Conservation (phyloP, 2,113 vertebrate genomes). For the Mirza zaza region DNA sequence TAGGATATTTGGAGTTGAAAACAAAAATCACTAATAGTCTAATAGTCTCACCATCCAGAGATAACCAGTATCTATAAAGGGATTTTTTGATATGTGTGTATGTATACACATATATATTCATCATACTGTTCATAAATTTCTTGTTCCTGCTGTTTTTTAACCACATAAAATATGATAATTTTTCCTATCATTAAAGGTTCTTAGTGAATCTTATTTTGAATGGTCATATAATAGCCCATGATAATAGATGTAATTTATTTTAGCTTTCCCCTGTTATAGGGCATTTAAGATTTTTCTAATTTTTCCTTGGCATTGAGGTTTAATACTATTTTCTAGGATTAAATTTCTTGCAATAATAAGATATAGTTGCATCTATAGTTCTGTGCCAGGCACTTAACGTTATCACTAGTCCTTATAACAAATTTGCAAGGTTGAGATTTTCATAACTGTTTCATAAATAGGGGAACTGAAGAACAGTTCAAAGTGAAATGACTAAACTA, state of each 20-base stretch:
- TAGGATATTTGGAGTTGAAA: not conserved
- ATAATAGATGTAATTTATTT: not conserved
- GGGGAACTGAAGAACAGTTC: not conserved
- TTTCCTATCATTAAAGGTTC: not conserved
- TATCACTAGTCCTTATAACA: not conserved
- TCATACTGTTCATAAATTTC: not conserved
- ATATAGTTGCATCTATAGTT: not conserved
- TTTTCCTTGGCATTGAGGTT: not conserved
- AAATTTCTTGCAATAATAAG: not conserved
- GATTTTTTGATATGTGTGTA: not conserved
- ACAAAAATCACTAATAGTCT: not conserved
- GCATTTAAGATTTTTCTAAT: not conserved
- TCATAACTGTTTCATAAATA: not conserved
- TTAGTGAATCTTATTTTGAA: conserved; percentile 7
- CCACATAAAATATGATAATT: not conserved
- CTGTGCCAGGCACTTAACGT: not conserved
- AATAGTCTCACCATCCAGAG: not conserved
- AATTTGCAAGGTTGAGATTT: not conserved
- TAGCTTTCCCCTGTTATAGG: not conserved
- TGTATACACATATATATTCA: not conserved
- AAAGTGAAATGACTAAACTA: not conserved
- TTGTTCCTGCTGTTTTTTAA: not conserved
- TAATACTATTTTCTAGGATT: not conserved
- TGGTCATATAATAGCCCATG: not conserved
- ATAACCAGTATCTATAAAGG: not conserved